phyloP scores from a whole-genome alignment of 2,797 vertebrate genomes.

The Cyprinella venusta region DNA sequence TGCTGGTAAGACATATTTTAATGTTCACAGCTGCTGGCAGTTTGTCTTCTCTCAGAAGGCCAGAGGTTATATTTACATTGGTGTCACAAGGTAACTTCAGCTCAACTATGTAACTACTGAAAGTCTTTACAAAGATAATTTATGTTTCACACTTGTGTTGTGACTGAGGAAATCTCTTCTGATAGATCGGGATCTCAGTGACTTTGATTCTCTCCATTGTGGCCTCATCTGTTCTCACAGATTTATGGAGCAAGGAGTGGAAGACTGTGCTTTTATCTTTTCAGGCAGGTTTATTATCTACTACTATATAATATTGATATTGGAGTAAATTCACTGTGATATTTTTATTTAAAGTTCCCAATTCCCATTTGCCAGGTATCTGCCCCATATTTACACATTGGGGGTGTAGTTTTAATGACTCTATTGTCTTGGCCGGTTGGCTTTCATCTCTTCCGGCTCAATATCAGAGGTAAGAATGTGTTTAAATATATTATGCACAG shows the following conservation, averaged over 20 bases:
- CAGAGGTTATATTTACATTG: conserved; percentile 86
- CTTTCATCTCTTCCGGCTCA: conserved; percentile 81
- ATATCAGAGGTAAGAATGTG: conserved; percentile 76
- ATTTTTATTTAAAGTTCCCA: background rate
- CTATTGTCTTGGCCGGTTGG: conserved; percentile 86
- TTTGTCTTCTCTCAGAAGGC: conserved; percentile 86
- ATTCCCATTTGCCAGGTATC: conserved; percentile 76
- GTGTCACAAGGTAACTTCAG: conserved; percentile 85
- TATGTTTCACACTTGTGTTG: background rate
- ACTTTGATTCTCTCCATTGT: conserved; percentile 71
- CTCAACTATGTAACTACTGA: background rate
- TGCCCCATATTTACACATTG: conserved; percentile 86
- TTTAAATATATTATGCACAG: background rate
- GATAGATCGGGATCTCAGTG: conserved; percentile 80
- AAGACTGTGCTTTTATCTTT: conserved; percentile 84
- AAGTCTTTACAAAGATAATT: background rate
- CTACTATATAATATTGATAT: background rate
- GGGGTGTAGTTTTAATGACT: conserved; percentile 80
- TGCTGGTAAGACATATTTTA: background rate
- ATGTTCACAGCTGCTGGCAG: conserved; percentile 79
- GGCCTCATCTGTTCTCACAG: conserved; percentile 72
- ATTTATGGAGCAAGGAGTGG: conserved; percentile 84
- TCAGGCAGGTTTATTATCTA: conserved; percentile 76
- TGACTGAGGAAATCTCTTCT: background rate
- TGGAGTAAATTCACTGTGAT: background rate